Percentiles rank a stretch among this genome's conserved stretches.
phyloP scores from a whole-genome alignment of 2,113 vertebrate genomes.

The Galemys pyrenaicus region DNA sequence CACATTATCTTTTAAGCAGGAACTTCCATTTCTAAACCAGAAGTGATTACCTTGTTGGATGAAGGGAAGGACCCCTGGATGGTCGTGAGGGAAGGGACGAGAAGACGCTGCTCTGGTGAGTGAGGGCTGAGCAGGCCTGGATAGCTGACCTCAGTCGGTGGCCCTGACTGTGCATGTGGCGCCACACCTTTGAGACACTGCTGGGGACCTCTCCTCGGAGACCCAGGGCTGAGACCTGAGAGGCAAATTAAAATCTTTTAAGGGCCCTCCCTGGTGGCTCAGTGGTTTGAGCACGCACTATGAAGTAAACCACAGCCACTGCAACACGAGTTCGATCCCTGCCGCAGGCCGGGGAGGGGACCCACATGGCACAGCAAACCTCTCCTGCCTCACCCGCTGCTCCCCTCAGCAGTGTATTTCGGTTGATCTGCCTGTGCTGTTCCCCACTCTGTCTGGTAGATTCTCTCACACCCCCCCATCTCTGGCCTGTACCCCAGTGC shows the following conservation, averaged over 20 bases:
- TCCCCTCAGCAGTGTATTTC: too few species aligned
- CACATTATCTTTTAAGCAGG: constrained; percentile 60
- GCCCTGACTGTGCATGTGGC: background rate
- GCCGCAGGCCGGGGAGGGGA: too few species aligned
- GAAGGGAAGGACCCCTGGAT: constrained; percentile 63
- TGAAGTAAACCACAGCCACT: too few species aligned
- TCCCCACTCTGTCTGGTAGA: too few species aligned
- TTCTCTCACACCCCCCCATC: too few species aligned
- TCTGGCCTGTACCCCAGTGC: too few species aligned
- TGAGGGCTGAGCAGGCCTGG: background rate
- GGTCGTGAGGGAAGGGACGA: constrained; percentile 47
- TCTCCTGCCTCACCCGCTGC: too few species aligned
- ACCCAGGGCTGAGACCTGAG: background rate
- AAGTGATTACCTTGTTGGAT: constrained; percentile 52
- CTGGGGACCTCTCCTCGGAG: background rate
- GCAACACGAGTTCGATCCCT: too few species aligned
- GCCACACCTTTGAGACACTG: background rate
- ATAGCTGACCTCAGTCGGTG: background rate
- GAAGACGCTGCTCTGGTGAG: constrained; percentile 54
- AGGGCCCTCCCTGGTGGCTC: too few species aligned
- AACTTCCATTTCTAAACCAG: constrained; percentile 57
- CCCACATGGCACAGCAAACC: too few species aligned
- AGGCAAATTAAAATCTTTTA: constrained; percentile 42
- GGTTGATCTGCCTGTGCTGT: too few species aligned
- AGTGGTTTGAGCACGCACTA: too few species aligned